Percentiles rank a stretch among this genome's conserved stretches.
Conservation (phyloP, 2,113 vertebrate species). For the Sminthopsis crassicaudata region DNA sequence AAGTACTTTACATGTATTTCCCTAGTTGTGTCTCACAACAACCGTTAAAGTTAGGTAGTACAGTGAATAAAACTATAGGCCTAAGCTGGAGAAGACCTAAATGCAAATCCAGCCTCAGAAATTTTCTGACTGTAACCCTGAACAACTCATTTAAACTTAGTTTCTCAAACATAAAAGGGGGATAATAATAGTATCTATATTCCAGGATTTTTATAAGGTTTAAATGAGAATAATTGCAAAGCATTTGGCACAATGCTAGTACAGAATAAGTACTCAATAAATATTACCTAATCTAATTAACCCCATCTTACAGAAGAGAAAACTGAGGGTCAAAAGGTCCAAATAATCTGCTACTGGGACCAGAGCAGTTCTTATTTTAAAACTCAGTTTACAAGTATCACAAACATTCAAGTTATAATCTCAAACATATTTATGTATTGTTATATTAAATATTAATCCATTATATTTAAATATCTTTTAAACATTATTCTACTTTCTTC, state of each 20-base stretch:
- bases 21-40: too few relatives aligned
- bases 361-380: slow-evolving; percentile 37
- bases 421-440: neutral
- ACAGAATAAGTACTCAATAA: neutral
- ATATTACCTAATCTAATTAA: neutral
- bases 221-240: neutral
- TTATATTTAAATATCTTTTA: neutral
- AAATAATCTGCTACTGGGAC: neutral
- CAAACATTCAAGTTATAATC: slow-evolving; percentile 26
- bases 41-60: neutral
- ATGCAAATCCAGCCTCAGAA: neutral
- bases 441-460: neutral
- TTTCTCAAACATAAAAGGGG: neutral
- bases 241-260: neutral
- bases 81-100: neutral
- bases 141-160: neutral
- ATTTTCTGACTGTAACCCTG: neutral
- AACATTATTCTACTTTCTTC: neutral
- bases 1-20: neutral
- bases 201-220: neutral
- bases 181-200: neutral
- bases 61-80: neutral
- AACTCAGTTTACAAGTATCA: slow-evolving; percentile 13
- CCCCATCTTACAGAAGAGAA: neutral
- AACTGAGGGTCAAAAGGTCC: neutral